Percentiles rank a stretch among this genome's conserved stretches.
These are phyloP conservation scores for Lysiphlebus fabarum DNA, from an alignment of 1,140 invertebrate genomes.

Conservation along the genomic window DNA sequence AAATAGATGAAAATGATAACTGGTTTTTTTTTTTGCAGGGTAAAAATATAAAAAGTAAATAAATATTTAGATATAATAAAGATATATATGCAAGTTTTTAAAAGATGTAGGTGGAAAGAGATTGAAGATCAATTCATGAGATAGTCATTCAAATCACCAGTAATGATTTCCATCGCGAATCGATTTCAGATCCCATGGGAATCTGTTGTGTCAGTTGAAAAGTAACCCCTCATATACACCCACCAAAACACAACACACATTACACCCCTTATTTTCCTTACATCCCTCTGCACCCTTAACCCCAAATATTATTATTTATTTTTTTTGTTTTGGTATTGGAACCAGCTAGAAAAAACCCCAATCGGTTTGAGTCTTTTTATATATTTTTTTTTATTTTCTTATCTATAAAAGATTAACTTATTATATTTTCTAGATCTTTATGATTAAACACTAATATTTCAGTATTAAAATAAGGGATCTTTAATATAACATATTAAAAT, in stretches of 20 bases:
- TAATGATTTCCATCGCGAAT: constrained; percentile 57
- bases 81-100: background rate
- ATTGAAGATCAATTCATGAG: constrained; percentile 49
- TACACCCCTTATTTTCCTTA: constrained; percentile 34
- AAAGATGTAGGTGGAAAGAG: background rate
- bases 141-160: constrained; percentile 55
- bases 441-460: constrained; percentile 56
- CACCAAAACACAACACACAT: constrained; percentile 38
- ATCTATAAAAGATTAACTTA: constrained; percentile 54
- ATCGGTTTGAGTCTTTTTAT: background rate
- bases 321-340: no score
- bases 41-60: no score
- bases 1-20: no score
- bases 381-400: constrained; percentile 39
- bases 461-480: constrained; percentile 40
- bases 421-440: constrained; percentile 55
- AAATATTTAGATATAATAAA: no score
- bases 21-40: no score
- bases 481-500: constrained; percentile 13
- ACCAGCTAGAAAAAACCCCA: background rate
- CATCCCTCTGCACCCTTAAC: constrained; percentile 19
- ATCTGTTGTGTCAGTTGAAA: constrained; percentile 31
- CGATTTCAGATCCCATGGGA: constrained; percentile 54
- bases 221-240: constrained; percentile 31
- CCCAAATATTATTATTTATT: no score